Conservation (phyloP, 2,888 invertebrate genomes). For the Macrophya annulata region DNA sequence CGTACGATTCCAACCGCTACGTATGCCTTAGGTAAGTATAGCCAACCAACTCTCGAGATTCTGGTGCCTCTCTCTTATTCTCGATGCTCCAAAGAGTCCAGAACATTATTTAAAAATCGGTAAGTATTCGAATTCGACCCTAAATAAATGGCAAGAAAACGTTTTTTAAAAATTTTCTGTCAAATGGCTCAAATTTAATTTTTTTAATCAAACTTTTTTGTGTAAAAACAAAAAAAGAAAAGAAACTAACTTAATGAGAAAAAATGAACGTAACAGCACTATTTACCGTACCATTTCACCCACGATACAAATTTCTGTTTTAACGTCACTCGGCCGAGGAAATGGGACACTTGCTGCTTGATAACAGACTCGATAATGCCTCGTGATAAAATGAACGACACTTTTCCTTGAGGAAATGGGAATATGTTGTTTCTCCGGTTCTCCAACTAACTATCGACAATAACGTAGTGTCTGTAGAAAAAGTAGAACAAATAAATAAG, state of each 20-base stretch:
- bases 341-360: slow-evolving; percentile 30
- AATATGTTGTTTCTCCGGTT: slow-evolving; percentile 12
- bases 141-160: neutral
- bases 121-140: neutral
- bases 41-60: slow-evolving; percentile 14
- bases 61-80: slow-evolving; percentile 29
- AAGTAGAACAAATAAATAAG: neutral
- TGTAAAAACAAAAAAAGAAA: neutral
- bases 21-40: neutral
- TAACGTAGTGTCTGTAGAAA: neutral
- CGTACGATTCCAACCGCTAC: neutral
- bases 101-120: slow-evolving; percentile 13
- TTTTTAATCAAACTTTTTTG: too few species aligned
- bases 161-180: neutral
- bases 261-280: neutral
- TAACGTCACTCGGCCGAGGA: neutral
- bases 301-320: neutral
- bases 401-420: neutral
- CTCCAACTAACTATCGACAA: neutral
- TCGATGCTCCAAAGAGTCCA: slow-evolving; percentile 19
- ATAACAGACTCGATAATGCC: neutral
- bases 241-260: neutral
- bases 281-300: neutral
- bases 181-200: neutral
- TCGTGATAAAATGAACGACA: neutral